These are phyloP conservation scores for Scaptomyza polygonia DNA, from an alignment of 2,888 invertebrate species.

Conservation along the genomic window DNA sequence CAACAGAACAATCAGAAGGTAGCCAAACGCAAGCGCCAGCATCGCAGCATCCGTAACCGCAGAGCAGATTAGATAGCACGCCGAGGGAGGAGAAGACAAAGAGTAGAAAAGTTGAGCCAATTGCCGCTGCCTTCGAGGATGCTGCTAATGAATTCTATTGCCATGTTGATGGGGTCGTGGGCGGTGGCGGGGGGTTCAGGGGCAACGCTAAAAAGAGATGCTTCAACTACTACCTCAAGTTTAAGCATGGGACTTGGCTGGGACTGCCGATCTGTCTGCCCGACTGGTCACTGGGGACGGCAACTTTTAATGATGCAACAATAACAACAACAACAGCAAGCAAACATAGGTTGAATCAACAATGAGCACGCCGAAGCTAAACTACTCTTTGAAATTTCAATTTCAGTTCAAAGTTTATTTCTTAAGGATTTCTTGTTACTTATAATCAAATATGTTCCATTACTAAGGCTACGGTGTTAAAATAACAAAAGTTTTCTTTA, in stretches of 20 bases:
- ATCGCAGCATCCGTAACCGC: slow-evolving; percentile 46
- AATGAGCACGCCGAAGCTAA: not conserved
- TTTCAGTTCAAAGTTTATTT: not conserved
- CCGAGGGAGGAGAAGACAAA: not conserved
- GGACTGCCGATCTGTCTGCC: slow-evolving; percentile 64
- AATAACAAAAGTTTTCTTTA: too few species aligned
- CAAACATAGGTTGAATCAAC: not conserved
- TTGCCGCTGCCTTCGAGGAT: slow-evolving; percentile 18
- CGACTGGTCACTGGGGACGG: slow-evolving; percentile 43
- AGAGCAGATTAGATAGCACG: slow-evolving; percentile 80
- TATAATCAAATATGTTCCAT: too few species aligned
- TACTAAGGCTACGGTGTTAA: too few species aligned
- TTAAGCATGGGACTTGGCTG: slow-evolving; percentile 7
- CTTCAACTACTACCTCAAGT: slow-evolving; percentile 1
- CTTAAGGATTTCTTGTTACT: not conserved
- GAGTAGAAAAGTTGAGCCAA: not conserved
- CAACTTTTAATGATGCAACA: slow-evolving; percentile 68
- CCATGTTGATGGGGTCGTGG: too few species aligned
- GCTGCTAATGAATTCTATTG: slow-evolving; percentile 79
- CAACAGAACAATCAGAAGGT: slow-evolving; percentile 69
- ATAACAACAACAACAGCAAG: slow-evolving; percentile 19
- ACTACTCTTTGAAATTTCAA: not conserved
- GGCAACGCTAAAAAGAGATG: not conserved
- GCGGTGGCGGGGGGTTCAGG: slow-evolving; percentile 34
- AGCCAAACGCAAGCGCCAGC: slow-evolving; percentile 53